Evolutionary conservation across 1,140 invertebrate genomes (phyloP).

Genomic region (Philopotamus ludificatus): DNA sequence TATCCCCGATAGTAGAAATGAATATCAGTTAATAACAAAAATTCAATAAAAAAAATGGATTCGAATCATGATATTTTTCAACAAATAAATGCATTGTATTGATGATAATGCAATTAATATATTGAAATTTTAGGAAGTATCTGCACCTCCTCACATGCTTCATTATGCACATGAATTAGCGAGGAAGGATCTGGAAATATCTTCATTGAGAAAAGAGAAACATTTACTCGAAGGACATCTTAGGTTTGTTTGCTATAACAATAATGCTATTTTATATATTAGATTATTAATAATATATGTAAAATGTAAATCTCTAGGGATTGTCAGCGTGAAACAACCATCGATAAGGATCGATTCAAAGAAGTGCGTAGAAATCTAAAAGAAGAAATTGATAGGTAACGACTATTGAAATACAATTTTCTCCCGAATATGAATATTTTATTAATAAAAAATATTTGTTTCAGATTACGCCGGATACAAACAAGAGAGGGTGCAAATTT

Average conservation of each 20-base stretch:
- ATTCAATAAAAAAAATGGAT: too few relatives aligned
- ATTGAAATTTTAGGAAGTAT: conserved; percentile 46
- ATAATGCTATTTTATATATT: too few relatives aligned
- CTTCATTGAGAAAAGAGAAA: conserved; percentile 68
- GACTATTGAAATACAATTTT: conserved; percentile 11
- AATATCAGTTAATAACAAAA: too few relatives aligned
- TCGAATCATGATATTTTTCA: conserved; percentile 3
- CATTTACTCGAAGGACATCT: conserved; percentile 65
- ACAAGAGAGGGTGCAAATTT: conserved; percentile 81
- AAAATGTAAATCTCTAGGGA: conserved; percentile 45
- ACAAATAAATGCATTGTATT: neutral
- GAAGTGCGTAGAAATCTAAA: conserved; percentile 56
- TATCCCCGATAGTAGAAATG: too few relatives aligned
- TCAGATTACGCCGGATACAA: conserved; percentile 71
- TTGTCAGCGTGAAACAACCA: conserved; percentile 51
- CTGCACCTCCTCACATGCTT: conserved; percentile 66
- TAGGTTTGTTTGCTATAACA: conserved; percentile 49
- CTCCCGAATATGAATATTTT: conserved; percentile 7
- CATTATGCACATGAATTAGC: conserved; percentile 84
- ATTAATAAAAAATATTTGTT: conserved; percentile 41
- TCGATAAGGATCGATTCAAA: conserved; percentile 54
- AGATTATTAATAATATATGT: too few relatives aligned
- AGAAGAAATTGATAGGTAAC: conserved; percentile 62
- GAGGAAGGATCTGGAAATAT: conserved; percentile 76
- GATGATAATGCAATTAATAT: neutral